phyloP scores from a whole-genome alignment of 2,113 vertebrate species.

The Pitta sordida region DNA sequence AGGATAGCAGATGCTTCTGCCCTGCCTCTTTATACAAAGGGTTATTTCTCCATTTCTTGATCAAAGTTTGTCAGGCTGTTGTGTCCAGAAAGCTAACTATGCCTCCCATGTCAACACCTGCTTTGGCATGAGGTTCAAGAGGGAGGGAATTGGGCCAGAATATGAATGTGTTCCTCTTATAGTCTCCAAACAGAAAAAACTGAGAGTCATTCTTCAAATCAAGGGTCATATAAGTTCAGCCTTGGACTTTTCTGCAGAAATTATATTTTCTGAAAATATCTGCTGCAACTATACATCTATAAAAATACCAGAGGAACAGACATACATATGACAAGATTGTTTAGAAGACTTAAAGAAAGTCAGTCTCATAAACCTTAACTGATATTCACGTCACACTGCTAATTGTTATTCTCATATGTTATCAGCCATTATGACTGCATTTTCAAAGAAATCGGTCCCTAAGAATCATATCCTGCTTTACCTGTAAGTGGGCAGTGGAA shows the following conservation, averaged over 20 bases:
- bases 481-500: too few species aligned
- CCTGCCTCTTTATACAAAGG: neutral
- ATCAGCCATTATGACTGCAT: neutral
- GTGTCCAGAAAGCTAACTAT: rapidly evolving
- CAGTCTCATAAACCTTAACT: neutral
- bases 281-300: neutral
- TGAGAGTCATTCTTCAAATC: neutral
- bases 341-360: neutral
- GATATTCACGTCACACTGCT: neutral
- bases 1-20: neutral
- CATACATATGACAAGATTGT: neutral
- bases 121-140: neutral
- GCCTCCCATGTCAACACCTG: neutral
- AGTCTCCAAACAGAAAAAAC: neutral
- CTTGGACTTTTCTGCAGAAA: neutral
- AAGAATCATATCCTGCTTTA: neutral
- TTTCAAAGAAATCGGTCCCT: neutral
- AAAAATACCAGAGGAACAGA: neutral
- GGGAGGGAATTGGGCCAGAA: neutral
- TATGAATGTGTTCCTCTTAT: neutral
- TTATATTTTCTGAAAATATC: neutral
- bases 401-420: neutral
- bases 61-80: neutral
- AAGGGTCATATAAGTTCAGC: neutral
- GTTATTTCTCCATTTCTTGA: rapidly evolving